Base-by-base conservation (phyloP, 2,888 invertebrate genomes). In the Auanema freiburgensis region DNA sequence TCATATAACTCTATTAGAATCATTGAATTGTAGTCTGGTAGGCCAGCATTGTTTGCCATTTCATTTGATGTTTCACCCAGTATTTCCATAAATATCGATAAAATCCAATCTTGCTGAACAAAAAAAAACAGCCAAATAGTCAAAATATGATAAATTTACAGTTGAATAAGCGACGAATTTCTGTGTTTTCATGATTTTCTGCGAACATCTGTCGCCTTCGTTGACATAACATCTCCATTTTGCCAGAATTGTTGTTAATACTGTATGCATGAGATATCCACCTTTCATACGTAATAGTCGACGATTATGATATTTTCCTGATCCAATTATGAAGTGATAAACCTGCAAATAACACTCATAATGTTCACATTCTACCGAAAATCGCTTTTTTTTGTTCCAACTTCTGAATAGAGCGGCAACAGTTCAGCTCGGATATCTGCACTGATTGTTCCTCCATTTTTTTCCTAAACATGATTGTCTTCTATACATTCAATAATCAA, bases 71-170 rank as follows among this genome's bases (percentile, higher is more conserved):
- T 46, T 46, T 46, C 16, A 18, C 46, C 46, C 16, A 46, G 10
- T 18, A 46, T 46, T 21, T 46, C 46, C 16, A 46, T 16, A 21
- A 46, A 46, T 46, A 21, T 18, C 16, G 46, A 46, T 18, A 46
- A 18, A 18, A 46, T 46, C 46, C 46, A 46, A 21, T 46, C 46
- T 21, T 46, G 46, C 46, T 46, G 46, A 8, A n/a, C n/a, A n/a
- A n/a, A n/a, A n/a, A 46, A 46, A 16, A 46, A 46, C 3, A 6
- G 46, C 46, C 16, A 46, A 46, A 46, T 18, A 18, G 46, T 46
- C 16, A 21, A 46, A 46, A 46, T 16, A 46, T 16, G 46, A 46
- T 21, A 46, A 18, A 46, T 21, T 46, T 16, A 46, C 46, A 16
- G 46, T 46, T 16, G 46, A 46, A 21, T 46, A 46, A 21, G 46